phyloP scores from a whole-genome alignment of 2,888 invertebrate species.

The Protodeltote pygarga region DNA sequence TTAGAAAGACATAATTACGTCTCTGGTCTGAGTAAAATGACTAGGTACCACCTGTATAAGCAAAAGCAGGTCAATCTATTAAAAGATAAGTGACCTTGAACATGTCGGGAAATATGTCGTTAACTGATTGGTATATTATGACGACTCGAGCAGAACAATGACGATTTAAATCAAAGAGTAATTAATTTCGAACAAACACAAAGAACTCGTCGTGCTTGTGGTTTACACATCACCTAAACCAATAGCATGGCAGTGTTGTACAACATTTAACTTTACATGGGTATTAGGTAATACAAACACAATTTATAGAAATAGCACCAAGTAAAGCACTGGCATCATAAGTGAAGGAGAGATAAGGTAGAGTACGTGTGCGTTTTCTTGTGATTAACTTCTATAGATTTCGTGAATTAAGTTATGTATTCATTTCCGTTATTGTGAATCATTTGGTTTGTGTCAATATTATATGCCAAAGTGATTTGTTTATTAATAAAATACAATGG shows the following conservation, averaged over 20 bases:
- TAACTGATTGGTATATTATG: slow-evolving; percentile 35
- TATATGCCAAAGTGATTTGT: neutral
- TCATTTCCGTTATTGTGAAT: slow-evolving; percentile 30
- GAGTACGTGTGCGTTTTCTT: slow-evolving; percentile 45
- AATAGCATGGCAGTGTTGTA: slow-evolving; percentile 30
- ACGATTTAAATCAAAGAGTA: slow-evolving; percentile 42
- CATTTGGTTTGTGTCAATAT: slow-evolving; percentile 1
- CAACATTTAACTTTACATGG: slow-evolving; percentile 24
- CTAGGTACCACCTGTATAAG: slow-evolving; percentile 6
- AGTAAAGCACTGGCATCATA: slow-evolving; percentile 41
- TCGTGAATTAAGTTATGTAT: slow-evolving; percentile 46
- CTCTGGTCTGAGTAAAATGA: too few relatives aligned
- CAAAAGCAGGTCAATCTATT: slow-evolving; percentile 27
- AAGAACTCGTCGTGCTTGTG: slow-evolving; percentile 47
- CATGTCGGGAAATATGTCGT: slow-evolving; percentile 42
- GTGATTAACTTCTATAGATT: slow-evolving; percentile 48
- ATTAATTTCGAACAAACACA: slow-evolving; percentile 45
- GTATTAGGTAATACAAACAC: slow-evolving; percentile 29
- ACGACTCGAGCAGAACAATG: slow-evolving; percentile 38
- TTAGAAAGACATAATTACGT: too few relatives aligned
- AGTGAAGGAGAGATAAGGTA: slow-evolving; percentile 47
- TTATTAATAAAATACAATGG: slow-evolving; percentile 16
- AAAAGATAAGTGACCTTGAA: slow-evolving; percentile 28
- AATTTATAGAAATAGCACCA: slow-evolving; percentile 42
- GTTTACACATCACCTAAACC: slow-evolving; percentile 28